phyloP scores from a whole-genome alignment of 2,113 vertebrate species.

The Salminus brasiliensis region DNA sequence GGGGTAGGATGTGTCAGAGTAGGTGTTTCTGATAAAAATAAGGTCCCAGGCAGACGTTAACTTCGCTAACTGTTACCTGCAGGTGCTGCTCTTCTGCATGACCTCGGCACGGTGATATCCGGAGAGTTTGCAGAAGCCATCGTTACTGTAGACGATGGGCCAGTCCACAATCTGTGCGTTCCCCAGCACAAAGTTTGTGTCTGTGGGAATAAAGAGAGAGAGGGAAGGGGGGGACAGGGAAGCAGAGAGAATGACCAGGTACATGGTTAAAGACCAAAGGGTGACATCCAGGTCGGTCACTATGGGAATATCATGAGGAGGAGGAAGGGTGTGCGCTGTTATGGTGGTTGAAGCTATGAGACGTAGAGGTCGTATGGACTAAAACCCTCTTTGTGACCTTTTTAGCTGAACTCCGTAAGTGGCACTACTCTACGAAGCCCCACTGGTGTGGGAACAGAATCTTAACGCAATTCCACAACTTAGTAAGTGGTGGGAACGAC shows the following conservation, averaged over 20 bases:
- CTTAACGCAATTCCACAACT: no score
- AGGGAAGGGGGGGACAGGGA: slow-evolving; percentile 17
- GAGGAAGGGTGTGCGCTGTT: slow-evolving; percentile 5
- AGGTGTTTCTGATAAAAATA: no score
- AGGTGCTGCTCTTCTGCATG: slow-evolving; percentile 99
- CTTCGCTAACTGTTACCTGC: slow-evolving; percentile 86
- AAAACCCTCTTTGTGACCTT: not conserved
- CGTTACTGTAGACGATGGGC: slow-evolving; percentile 99
- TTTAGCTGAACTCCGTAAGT: no score
- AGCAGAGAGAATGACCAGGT: slow-evolving; percentile 20
- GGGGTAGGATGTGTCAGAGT: no score
- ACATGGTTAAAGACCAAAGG: slow-evolving; percentile 15
- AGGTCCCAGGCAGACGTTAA: no score
- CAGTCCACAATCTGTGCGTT: slow-evolving; percentile 99
- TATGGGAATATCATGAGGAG: slow-evolving; percentile 22
- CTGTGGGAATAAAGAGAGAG: slow-evolving; percentile 70
- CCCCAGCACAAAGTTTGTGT: slow-evolving; percentile 98
- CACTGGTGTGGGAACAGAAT: no score
- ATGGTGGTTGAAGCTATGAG: slow-evolving; percentile 11
- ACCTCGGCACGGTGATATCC: slow-evolving; percentile 98
- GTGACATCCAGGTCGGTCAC: slow-evolving; percentile 6
- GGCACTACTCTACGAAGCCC: no score
- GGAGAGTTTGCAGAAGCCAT: slow-evolving; percentile 98
- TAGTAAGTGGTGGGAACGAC: no score
- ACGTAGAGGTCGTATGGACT: not conserved